These are phyloP conservation scores for Dipodomys spectabilis DNA, from an alignment of 2,113 vertebrate species.

Conservation along the genomic window DNA sequence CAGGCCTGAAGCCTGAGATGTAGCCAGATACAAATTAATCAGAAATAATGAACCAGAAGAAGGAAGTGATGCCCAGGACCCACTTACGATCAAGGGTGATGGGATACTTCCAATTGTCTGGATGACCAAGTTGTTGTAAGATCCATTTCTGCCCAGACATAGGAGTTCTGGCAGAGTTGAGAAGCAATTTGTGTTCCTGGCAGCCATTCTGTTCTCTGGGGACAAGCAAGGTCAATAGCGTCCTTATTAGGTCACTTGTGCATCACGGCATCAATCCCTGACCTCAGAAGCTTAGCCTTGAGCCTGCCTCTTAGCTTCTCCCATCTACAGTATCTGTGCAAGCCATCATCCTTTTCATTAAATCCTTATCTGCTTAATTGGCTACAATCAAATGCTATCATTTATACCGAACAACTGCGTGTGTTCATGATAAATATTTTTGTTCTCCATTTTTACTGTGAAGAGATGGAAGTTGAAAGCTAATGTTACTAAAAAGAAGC, in stretches of 20 bases:
- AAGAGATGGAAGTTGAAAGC: constrained; percentile 18
- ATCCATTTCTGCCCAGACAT: neutral
- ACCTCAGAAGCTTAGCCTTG: constrained; percentile 27
- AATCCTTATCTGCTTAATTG: constrained; percentile 1
- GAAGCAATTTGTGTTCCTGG: neutral
- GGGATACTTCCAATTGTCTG: neutral
- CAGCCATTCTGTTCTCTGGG: neutral
- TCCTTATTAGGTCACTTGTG: constrained; percentile 6
- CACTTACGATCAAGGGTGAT: neutral
- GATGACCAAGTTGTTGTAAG: neutral
- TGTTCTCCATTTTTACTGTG: constrained; percentile 3
- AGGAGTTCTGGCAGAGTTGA: neutral
- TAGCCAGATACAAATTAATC: neutral
- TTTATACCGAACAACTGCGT: neutral
- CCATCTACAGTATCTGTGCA: neutral
- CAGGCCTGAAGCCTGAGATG: neutral
- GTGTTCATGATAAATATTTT: neutral
- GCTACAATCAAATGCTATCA: neutral
- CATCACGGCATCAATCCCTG: neutral
- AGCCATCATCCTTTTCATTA: constrained; percentile 5
- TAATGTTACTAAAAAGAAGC: neutral
- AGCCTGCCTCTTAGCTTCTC: neutral
- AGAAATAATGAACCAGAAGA: constrained; percentile 21
- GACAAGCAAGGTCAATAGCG: neutral
- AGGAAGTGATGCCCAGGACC: neutral